phyloP scores from a whole-genome alignment of 2,113 vertebrate species.

The Maccullochella peelii region DNA sequence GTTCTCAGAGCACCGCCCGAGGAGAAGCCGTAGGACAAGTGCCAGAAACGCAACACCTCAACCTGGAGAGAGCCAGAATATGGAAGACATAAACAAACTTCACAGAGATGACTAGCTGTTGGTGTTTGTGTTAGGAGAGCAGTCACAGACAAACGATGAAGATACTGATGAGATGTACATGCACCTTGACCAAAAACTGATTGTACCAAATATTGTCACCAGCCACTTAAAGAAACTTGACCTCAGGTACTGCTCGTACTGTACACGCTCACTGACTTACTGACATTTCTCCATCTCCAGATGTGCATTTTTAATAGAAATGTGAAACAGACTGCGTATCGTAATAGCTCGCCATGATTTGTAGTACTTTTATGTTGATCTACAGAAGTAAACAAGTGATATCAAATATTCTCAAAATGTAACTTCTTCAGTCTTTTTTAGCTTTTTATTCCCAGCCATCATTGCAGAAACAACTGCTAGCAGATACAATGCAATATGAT shows the following conservation, averaged over 20 bases:
- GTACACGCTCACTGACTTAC: slow-evolving; percentile 61
- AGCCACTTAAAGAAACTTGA: slow-evolving; percentile 71
- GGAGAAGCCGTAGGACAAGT: slow-evolving; percentile 22
- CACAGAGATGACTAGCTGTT: slow-evolving; percentile 72
- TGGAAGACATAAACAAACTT: slow-evolving; percentile 58
- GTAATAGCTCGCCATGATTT: slow-evolving; percentile 22
- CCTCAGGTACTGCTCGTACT: slow-evolving; percentile 80
- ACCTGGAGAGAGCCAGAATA: slow-evolving; percentile 35
- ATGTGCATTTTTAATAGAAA: slow-evolving; percentile 38
- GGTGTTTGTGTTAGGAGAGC: slow-evolving; percentile 44
- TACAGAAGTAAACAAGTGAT: slow-evolving; percentile 43
- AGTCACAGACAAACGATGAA: slow-evolving; percentile 57
- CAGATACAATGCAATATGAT: slow-evolving; percentile 53
- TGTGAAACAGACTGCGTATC: slow-evolving; percentile 47
- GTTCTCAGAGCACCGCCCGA: slow-evolving; percentile 80
- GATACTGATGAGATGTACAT: slow-evolving; percentile 64
- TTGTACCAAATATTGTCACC: slow-evolving; percentile 62
- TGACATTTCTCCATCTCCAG: slow-evolving; percentile 35
- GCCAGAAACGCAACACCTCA: slow-evolving; percentile 21
- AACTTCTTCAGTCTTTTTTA: slow-evolving; percentile 42
- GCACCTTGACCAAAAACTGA: slow-evolving; percentile 76
- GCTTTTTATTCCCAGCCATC: slow-evolving; percentile 14
- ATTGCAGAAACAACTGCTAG: slow-evolving; percentile 39
- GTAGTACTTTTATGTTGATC: slow-evolving; percentile 24
- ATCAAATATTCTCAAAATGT: slow-evolving; percentile 51